Evolutionary conservation across 2,797 vertebrate genomes (phyloP), one percentile per base, ranked within the genome.

Genomic region (Champsocephalus gunnari): DNA sequence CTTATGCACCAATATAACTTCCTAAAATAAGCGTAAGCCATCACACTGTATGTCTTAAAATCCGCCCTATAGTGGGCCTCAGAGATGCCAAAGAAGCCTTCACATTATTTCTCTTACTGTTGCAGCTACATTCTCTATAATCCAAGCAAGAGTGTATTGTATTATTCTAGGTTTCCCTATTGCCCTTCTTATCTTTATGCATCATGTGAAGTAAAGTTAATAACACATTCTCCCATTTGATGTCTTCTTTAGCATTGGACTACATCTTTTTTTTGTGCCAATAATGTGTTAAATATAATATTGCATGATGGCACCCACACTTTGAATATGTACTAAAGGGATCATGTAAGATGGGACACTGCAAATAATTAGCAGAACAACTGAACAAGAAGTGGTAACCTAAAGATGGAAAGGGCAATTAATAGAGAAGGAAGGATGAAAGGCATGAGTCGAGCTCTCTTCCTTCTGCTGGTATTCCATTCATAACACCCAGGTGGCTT

Each of bases 401-500:
- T 3, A 32, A 74, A 19, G 14, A n/a, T 58, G 12, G 54, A n/a
- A 73, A 66, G 63, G 68, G 41, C 32, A 76, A 19, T 54, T 12
- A 58, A 59, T 58, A 12, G 49, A 57, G 60, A 54, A 58, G 47
- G 28, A 38, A 19, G 34, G 70, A 83, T 83, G 62, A 83, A 84
- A 80, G 63, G 72, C 45, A 61, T 77, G 50, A 83, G 68, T 77
- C 3, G 13, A 74, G 73, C 71, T 71, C 10, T 38, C 69, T 84
- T 79, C 47, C 47, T 86, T 84, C 73, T 84, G 77, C 83, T 81
- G 80, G 86, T 84, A 84, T 85, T 77, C 88, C 86, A 86, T 81
- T 73, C 73, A 79, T 73, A 78, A 81, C 88, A 92, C 89, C 85
- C 88, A 83, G 80, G 83, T 88, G 86, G 80, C 64, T 82, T 88